Base-by-base conservation (phyloP, 1,140 invertebrate genomes). In the Acromyrmex charruanus region DNA sequence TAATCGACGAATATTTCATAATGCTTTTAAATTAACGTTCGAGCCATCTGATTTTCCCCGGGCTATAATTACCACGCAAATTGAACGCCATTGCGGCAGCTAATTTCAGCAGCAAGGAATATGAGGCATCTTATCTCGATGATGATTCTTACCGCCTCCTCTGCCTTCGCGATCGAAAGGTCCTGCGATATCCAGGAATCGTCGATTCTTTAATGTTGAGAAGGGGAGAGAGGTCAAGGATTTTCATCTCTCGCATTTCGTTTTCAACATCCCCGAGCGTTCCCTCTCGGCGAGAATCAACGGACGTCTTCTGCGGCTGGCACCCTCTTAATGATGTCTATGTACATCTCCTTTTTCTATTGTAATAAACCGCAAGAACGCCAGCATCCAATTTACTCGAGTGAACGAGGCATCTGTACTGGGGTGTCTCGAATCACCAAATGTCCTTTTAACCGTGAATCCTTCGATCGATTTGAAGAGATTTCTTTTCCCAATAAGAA, bases 381-480 rank as follows among this genome's bases (percentile, higher is more conserved):
- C 16, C 80, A 91, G 92, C 88, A 93, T 94, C 91, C 94, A 95
- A 95, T 95, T 95, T 95, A 92, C 93, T 95, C 93, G 79, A 94
- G 94, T 93, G 89, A 87, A 51, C 44, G 80, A 44, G 68, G 35
- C 68, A 5, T 25, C 55, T 49, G 25, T 63, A 75, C 39, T 25
- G 5, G 39, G 69, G 28, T 65, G 58, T 61, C 35, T 58, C 55
- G 39, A 74, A 77, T 81, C 85, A 61, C 14, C 58, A 18, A 25
- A 74, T 61, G 58, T 49, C 68, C 44, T 31, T 51, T 61, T 84
- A 61, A 74, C 58, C 69, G 18, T 25, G 35, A 14, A 74, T 61
- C 5, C 55, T 49, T 12, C 14, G 28, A 28, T 14, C 49, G 44
- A 81, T 71, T 35, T 14, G 10, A 4, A 51, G 21, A 9, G 1